Percentiles rank a stretch among this genome's conserved stretches.
phyloP scores from a whole-genome alignment of 2,797 vertebrate species.

The Crenuchus spilurus region DNA sequence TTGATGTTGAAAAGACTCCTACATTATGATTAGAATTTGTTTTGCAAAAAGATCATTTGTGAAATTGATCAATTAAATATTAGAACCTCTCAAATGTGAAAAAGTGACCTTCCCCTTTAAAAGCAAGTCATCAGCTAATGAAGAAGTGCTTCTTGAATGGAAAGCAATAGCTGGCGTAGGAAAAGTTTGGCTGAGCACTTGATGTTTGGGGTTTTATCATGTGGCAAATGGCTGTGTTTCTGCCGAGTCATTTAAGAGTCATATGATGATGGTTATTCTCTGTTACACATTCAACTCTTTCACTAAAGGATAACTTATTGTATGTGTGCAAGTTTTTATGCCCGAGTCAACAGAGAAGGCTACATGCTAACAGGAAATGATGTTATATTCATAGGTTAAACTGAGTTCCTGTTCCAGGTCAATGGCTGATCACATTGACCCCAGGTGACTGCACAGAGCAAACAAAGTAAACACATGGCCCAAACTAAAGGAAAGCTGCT shows the following conservation, averaged over 20 bases:
- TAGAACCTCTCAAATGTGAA: too few species aligned
- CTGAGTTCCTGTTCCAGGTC: slow-evolving; percentile 43
- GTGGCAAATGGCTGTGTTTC: not conserved
- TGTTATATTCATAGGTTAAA: slow-evolving; percentile 26
- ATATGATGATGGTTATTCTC: slow-evolving; percentile 38
- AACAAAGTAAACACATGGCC: not conserved
- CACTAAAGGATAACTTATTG: slow-evolving; percentile 38
- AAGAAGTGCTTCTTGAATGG: not conserved
- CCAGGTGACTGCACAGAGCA: slow-evolving; percentile 26
- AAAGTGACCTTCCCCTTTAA: too few species aligned
- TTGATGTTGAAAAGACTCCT: too few species aligned
- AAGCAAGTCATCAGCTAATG: not conserved
- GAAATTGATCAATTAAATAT: too few species aligned
- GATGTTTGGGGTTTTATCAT: not conserved
- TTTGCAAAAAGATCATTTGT: too few species aligned
- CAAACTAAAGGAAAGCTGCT: not conserved
- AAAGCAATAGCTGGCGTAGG: not conserved
- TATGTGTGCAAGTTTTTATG: not conserved
- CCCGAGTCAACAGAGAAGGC: not conserved
- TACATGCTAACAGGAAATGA: slow-evolving; percentile 43
- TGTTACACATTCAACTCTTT: slow-evolving; percentile 47
- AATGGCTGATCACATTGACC: slow-evolving; percentile 44
- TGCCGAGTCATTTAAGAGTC: slow-evolving; percentile 38
- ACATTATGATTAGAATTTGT: too few species aligned
- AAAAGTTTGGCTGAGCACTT: not conserved